Evolutionary conservation across 2,888 invertebrate genomes (phyloP), one percentile per base, ranked within the genome.

Genomic region (Euplexia lucipara): DNA sequence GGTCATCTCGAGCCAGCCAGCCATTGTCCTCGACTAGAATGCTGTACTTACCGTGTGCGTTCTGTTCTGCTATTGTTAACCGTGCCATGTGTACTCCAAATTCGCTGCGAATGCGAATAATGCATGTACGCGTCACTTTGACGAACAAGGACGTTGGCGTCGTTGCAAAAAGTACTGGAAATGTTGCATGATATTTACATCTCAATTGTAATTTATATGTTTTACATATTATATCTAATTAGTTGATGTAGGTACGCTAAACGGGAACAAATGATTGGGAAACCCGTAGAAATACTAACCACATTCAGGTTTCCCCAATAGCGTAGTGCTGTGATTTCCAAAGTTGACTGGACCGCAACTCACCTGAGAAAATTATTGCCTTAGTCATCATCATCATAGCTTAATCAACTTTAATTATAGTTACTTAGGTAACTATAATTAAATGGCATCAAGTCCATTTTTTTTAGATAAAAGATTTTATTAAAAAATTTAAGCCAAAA

Each of bases 71-170:
- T 79, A 90, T 90, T 90, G 89, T 90, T 68, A 82, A 62, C 65
- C 63, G 66, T 78, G 39, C 85, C 89, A 90, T 88, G 88, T 86
- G 86, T 86, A 87, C 81, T 86, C 81, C 75, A 76, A 87, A 84
- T 84, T 83, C 65, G 75, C 65, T 52, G 75, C 70, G 71, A 74
- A 73, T 82, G 73, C 67, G 66, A 71, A 78, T 83, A 79, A 84
- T 85, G 78, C 76, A 79, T 77, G 65, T 70, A 72, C 67, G 68
- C 57, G 62, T 26, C 44, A 67, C 48, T 53, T 75, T 68, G 54
- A 57, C 56, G 51, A 52, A 16, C 56, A 42, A 39, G 57, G 57
- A 72, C 76, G 57, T 68, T 59, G 53, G 34, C 53, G 57, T 69
- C 76, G 57, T 68, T 59, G 53, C 34, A 39, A 34, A 54, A 49